A percentile compares a stretch with the other conserved stretches of the same genome.
phyloP scores from a whole-genome alignment of 2,113 vertebrate genomes.

The Pterocles gutturalis region DNA sequence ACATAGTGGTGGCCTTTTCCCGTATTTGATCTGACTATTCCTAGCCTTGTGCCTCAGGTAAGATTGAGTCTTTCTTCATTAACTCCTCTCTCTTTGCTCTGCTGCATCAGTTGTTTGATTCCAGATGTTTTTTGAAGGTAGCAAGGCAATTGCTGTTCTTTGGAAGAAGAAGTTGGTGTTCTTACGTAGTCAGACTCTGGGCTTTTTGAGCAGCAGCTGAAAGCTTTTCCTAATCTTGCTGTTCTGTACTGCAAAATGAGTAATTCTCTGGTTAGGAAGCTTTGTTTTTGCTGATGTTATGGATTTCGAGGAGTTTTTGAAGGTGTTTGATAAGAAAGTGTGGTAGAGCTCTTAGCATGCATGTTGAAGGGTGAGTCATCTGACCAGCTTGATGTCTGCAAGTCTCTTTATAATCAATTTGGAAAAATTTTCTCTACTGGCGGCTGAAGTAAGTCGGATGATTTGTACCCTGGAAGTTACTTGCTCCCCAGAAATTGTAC shows the following conservation, averaged over 20 bases:
- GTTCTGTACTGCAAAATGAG: not conserved
- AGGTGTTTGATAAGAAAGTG: not conserved
- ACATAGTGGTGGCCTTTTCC: not conserved
- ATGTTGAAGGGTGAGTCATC: not conserved
- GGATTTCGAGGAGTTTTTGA: not conserved
- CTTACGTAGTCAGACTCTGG: not conserved
- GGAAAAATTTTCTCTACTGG: not conserved
- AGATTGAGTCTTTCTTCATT: not conserved
- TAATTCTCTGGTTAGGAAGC: not conserved
- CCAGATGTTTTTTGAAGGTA: not conserved
- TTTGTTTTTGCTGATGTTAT: not conserved
- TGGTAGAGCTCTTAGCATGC: not conserved
- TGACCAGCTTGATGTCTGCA: not conserved
- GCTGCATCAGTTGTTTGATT: not conserved
- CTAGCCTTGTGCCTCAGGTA: not conserved
- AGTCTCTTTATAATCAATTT: not conserved
- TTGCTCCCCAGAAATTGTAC: not conserved
- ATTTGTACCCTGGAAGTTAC: not conserved
- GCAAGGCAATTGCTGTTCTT: not conserved
- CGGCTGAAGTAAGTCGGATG: not conserved
- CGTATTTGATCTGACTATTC: not conserved
- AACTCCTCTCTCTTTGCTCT: not conserved
- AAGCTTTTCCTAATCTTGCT: not conserved
- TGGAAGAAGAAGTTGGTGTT: not conserved
- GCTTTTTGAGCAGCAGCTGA: not conserved